Conservation (phyloP, 2,888 invertebrate genomes). For the Caenorhabditis auriculariae region DNA sequence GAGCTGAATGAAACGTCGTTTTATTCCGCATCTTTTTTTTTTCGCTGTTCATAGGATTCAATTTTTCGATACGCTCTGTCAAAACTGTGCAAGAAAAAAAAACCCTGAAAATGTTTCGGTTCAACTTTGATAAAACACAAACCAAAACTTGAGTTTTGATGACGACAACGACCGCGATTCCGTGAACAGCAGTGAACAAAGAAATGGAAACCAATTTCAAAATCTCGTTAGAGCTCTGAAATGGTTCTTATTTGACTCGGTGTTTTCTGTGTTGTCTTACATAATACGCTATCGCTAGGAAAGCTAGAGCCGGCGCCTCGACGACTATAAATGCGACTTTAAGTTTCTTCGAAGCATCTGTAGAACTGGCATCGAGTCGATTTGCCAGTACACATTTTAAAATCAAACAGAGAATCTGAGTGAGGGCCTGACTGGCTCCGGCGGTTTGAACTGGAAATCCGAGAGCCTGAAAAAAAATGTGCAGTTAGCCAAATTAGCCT, state of each 20-base stretch:
- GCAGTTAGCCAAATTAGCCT: neutral
- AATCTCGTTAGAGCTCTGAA: conserved; percentile 14
- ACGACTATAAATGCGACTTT: conserved; percentile 12
- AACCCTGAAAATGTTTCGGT: too few species aligned
- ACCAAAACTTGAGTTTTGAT: conserved; percentile 27
- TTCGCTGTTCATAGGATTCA: too few species aligned
- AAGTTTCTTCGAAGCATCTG: conserved; percentile 22
- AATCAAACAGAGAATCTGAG: conserved; percentile 23
- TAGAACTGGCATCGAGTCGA: conserved; percentile 17
- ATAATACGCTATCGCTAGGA: conserved; percentile 12
- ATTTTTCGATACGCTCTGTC: too few species aligned
- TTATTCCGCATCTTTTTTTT: too few species aligned
- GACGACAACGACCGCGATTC: conserved; percentile 30
- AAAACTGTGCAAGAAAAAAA: too few species aligned
- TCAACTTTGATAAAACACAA: too few species aligned
- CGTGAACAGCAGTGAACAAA: conserved; percentile 32
- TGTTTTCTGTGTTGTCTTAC: neutral
- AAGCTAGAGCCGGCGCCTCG: conserved; percentile 9
- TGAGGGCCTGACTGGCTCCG: conserved; percentile 18
- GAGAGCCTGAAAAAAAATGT: conserved; percentile 11
- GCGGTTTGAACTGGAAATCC: conserved; percentile 18
- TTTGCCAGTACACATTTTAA: conserved; percentile 26
- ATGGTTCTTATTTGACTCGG: neutral
- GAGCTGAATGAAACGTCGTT: too few species aligned
- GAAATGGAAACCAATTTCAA: conserved; percentile 20